Base-by-base conservation (phyloP, 2,113 vertebrate genomes). In the Bufo bufo region DNA sequence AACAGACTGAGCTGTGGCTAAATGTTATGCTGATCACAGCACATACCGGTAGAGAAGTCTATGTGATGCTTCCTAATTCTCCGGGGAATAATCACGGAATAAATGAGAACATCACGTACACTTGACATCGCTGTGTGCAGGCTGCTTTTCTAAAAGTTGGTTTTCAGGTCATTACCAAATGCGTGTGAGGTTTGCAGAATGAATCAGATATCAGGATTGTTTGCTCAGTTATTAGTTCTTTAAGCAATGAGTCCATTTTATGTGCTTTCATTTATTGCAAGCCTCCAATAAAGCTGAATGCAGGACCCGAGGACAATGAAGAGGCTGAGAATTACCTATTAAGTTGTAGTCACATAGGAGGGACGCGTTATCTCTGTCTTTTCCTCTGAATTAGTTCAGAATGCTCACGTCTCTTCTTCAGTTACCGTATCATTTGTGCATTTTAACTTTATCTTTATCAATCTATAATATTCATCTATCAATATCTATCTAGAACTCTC, bases 21-120 rank as follows among this genome's bases (percentile, higher is more conserved):
- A 82, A 33, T 83, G 61, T 83, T 69, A 50, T 83, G 61, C 45
- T 83, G 81, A 83, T 83, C 61, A 65, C 80, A 83, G 81, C 81
- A 83, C 61, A 83, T 66, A 23, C 61, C 59, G 17, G 79, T 23
- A 66, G 81, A n/a, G 20, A 66, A 23, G 69, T 83, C 61, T 83
- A 45, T 58, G 52, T 16, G 82, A 84, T 58, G 52, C n/a, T 13
- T 58, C 69, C 49, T 56, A 58, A 74, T 56, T 71, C 66, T 58
- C 20, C 13, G n/a, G 82, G 66, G 69, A 84, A 13, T 58, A 84
- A 84, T 72, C 66, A 50, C 14, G 14, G 49, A 71, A 72, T 84
- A 33, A 84, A 84, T 84, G 69, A 71, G 69, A 84, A 84, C 65
- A 72, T 84, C 82, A 84, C 65, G 20, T 19, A 71, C 59, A 50